phyloP scores from a whole-genome alignment of 2,888 invertebrate species.

The Limnephilus rhombicus region DNA sequence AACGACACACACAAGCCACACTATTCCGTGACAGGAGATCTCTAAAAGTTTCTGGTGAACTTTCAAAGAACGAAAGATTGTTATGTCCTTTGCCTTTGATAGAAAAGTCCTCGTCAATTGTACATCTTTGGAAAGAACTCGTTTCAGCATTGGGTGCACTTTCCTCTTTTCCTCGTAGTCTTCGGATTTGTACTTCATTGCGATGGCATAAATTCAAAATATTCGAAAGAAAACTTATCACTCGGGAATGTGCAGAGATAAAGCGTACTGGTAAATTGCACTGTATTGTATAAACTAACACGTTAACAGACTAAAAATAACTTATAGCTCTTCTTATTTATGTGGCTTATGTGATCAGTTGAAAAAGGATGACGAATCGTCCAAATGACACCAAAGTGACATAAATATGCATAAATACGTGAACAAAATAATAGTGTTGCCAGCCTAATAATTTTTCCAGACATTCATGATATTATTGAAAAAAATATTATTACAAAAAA shows the following conservation, averaged over 20 bases:
- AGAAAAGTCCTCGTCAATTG: conserved; percentile 55
- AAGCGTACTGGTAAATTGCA: neutral
- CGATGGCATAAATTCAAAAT: neutral
- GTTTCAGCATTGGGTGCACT: conserved; percentile 58
- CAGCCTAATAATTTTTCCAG: neutral
- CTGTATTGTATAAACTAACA: conserved; percentile 11
- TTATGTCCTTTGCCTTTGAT: conserved; percentile 51
- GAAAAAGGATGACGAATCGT: conserved; percentile 23
- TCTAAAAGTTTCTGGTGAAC: conserved; percentile 59
- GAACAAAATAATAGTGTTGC: conserved; percentile 12
- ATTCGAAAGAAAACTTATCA: neutral
- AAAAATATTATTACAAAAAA: too few species aligned
- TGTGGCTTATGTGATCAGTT: neutral
- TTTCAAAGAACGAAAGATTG: conserved; percentile 60
- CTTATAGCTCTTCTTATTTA: neutral
- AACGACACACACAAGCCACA: conserved; percentile 89
- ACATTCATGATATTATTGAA: too few species aligned
- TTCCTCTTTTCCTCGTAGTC: conserved; percentile 58
- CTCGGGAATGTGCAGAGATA: neutral
- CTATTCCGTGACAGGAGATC: conserved; percentile 93
- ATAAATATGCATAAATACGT: conserved; percentile 2
- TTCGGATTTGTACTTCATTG: conserved; percentile 52
- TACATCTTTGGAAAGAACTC: conserved; percentile 57
- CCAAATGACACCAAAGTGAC: conserved; percentile 27
- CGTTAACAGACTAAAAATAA: conserved; percentile 6